Base-by-base conservation (phyloP, 2,888 invertebrate genomes). In the Cantharis rufa region DNA sequence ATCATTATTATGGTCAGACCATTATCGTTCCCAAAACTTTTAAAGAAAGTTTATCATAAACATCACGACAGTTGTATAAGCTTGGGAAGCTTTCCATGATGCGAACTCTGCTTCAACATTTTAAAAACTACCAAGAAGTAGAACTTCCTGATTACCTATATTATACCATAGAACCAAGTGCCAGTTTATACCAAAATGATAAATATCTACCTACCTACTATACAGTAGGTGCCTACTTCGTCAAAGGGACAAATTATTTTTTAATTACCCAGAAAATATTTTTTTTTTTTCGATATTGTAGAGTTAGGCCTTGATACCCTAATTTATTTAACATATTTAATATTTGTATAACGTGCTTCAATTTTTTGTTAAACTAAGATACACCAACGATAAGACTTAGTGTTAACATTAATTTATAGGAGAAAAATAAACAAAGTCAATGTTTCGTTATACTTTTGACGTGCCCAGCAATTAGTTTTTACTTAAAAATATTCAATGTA, bases 1-100 rank as follows among this genome's bases (percentile, higher is more conserved):
- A 77, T 83, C 82, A 83, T 84, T 84, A 83, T 84, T 84, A 83
- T 81, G 82, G 83, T 75, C 68, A 71, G 64, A 66, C 75, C 18
- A 75, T 75, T 75, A 75, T 75, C 71, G 72, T 72, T 72, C 48
- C 48, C 48, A 48, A 48, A 48, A 48, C 72, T 76, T 76, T 76
- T 76, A 66, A 76, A 76, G 72, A 72, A 72, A 76, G 69, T 69
- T 76, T 72, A 72, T 72, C 61, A 71, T 72, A 76, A 76, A 76
- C 72, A 76, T 72, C 28, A 24, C 64, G 15, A 63, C 48, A 72
- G 76, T 69, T 76, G 48, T 48, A n/a, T 48, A 48, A 48, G n/a
- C 48, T 48, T 48, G 48, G 9, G n/a, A 48, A 32, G 24, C 24
- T 24, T 9, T 24, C 7, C 24, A 7, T 1, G 24, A 5, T 32